Evolutionary conservation across 2,113 vertebrate genomes (phyloP).

Genomic region (Epinephelus fuscoguttatus): DNA sequence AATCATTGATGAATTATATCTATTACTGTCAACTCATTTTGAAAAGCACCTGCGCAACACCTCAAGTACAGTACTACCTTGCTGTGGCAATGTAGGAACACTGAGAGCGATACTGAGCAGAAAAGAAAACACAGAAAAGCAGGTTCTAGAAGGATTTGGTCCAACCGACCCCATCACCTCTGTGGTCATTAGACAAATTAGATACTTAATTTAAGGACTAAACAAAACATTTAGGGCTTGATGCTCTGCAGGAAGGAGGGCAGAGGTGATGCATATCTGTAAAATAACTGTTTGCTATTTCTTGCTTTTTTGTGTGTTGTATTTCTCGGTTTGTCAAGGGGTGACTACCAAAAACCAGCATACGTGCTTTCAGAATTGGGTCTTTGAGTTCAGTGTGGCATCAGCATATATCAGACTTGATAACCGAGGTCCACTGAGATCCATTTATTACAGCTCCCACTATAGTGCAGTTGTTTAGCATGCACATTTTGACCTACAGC

Average conservation of each 20-base stretch:
- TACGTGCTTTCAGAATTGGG: neutral
- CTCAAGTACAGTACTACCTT: neutral
- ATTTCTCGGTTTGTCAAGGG: neutral
- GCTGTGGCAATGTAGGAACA: neutral
- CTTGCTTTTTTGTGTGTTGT: neutral
- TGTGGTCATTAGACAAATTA: neutral
- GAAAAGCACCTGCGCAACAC: neutral
- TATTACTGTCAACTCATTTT: neutral
- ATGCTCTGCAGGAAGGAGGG: neutral
- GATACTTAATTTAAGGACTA: neutral
- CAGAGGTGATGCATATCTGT: neutral
- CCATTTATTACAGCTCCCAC: no score
- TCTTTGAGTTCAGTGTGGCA: constrained; percentile 9
- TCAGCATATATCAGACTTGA: neutral
- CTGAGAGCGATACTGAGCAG: neutral
- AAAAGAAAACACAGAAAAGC: neutral
- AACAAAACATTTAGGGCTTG: neutral
- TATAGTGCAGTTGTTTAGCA: neutral
- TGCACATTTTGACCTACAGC: constrained; percentile 9
- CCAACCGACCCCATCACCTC: neutral
- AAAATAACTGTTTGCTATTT: neutral
- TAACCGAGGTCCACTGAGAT: constrained; percentile 20
- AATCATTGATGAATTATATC: constrained; percentile 18
- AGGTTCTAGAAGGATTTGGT: neutral
- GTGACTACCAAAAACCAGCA: neutral